Percentiles rank a stretch among this genome's conserved stretches.
These are phyloP conservation scores for Eilema caniola DNA, from an alignment of 2,888 invertebrate genomes.

Conservation along the genomic window DNA sequence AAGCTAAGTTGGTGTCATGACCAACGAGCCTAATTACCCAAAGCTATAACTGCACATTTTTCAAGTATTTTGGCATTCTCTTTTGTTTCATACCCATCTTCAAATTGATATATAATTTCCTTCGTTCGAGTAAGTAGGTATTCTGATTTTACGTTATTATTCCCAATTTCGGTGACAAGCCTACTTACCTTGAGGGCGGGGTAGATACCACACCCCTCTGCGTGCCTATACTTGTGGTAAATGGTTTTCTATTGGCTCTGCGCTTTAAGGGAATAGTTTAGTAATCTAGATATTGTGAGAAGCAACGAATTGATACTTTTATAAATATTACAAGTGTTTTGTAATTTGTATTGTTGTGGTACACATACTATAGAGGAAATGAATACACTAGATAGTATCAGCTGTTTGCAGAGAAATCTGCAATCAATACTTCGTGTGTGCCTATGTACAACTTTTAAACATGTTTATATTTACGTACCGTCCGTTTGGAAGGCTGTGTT, in stretches of 20 bases:
- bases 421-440: neutral
- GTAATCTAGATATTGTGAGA: conserved; percentile 10
- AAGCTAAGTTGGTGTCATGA: too few species aligned
- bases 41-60: too few species aligned
- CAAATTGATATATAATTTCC: too few species aligned
- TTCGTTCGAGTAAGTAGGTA: too few species aligned
- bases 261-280: neutral
- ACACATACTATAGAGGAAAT: neutral
- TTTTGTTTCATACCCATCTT: too few species aligned
- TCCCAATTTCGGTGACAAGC: too few species aligned
- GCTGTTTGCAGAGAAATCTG: neutral
- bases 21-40: too few species aligned
- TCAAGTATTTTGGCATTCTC: too few species aligned
- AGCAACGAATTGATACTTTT: conserved; percentile 5
- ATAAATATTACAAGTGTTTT: conserved; percentile 1
- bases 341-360: neutral
- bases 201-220: too few species aligned
- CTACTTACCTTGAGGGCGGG: too few species aligned
- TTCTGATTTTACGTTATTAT: too few species aligned
- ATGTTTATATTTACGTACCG: neutral
- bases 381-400: neutral
- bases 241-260: neutral
- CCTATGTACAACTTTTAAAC: neutral
- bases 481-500: neutral
- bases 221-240: too few species aligned